Evolutionary conservation across 2,113 vertebrate genomes (phyloP).

Genomic region (Ophiodon elongatus): DNA sequence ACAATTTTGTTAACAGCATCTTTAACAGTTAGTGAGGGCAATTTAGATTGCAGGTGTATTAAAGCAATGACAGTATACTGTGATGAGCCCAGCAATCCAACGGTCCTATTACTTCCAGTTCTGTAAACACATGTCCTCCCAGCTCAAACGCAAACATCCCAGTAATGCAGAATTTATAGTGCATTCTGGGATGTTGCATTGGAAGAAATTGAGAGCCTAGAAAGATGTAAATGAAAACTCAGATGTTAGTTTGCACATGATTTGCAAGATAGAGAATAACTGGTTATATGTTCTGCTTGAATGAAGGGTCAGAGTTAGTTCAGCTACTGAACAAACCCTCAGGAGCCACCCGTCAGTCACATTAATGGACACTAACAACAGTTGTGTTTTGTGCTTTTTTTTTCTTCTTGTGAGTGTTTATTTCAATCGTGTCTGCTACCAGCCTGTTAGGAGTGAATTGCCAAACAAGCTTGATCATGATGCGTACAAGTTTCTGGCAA

Average conservation of each 20-base stretch:
- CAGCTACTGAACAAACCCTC: constrained; percentile 29
- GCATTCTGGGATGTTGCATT: neutral
- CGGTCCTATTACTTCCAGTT: constrained; percentile 6
- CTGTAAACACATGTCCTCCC: constrained; percentile 35
- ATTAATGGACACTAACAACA: constrained; percentile 58
- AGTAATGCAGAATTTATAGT: constrained; percentile 10
- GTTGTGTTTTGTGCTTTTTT: neutral
- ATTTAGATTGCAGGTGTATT: constrained; percentile 64
- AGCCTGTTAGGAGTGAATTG: neutral
- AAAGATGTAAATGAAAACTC: constrained; percentile 23
- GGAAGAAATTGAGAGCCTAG: neutral
- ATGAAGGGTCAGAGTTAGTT: constrained; percentile 33
- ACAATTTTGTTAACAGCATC: constrained; percentile 69
- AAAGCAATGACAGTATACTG: constrained; percentile 5
- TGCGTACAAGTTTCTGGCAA: constrained; percentile 43
- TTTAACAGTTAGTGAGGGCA: constrained; percentile 48
- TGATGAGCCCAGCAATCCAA: constrained; percentile 24
- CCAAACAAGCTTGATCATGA: constrained; percentile 29
- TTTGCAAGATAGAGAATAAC: neutral
- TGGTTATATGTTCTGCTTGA: constrained; percentile 25
- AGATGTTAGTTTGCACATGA: constrained; percentile 13
- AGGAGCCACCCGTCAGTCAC: constrained; percentile 60
- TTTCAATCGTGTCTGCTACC: neutral
- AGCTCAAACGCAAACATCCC: constrained; percentile 9
- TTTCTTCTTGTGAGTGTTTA: neutral